Conservation (phyloP, 2,888 invertebrate species). For the Parnassius orleans region DNA sequence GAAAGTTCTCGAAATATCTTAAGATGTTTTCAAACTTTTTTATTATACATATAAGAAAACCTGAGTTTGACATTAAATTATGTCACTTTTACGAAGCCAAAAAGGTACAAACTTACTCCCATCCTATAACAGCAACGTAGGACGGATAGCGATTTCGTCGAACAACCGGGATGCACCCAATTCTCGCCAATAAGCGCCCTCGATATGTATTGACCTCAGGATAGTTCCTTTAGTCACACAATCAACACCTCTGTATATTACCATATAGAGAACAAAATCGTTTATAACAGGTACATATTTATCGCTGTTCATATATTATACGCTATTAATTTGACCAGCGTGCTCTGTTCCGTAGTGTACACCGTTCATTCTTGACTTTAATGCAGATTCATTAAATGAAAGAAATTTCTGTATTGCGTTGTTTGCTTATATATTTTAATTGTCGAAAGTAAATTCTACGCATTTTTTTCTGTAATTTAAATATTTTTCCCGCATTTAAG, state of each 20-base stretch:
- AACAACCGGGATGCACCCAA: conserved; percentile 80
- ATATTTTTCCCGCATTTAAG: too few relatives aligned
- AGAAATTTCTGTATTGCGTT: conserved; percentile 12
- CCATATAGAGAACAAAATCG: conserved; percentile 56
- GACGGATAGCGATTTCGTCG: conserved; percentile 74
- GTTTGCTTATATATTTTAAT: too few relatives aligned
- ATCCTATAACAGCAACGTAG: conserved; percentile 67
- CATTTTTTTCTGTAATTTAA: too few relatives aligned
- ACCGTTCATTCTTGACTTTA: conserved; percentile 34
- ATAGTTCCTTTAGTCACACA: conserved; percentile 46
- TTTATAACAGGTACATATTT: conserved; percentile 46
- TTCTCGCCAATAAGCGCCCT: conserved; percentile 78
- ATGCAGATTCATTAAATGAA: conserved; percentile 17
- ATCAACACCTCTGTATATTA: conserved; percentile 58
- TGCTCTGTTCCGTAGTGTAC: conserved; percentile 50
- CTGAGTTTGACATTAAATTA: neutral
- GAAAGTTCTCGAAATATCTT: too few relatives aligned
- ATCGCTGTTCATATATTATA: conserved; percentile 50
- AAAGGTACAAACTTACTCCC: conserved; percentile 58
- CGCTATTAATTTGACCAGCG: conserved; percentile 62
- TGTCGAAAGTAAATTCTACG: too few relatives aligned
- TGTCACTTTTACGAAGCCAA: conserved; percentile 29
- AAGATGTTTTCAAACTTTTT: too few relatives aligned
- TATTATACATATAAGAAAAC: too few relatives aligned
- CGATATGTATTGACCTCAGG: conserved; percentile 60